phyloP scores from a whole-genome alignment of 2,888 invertebrate species.

The Xestia rhomboidea region DNA sequence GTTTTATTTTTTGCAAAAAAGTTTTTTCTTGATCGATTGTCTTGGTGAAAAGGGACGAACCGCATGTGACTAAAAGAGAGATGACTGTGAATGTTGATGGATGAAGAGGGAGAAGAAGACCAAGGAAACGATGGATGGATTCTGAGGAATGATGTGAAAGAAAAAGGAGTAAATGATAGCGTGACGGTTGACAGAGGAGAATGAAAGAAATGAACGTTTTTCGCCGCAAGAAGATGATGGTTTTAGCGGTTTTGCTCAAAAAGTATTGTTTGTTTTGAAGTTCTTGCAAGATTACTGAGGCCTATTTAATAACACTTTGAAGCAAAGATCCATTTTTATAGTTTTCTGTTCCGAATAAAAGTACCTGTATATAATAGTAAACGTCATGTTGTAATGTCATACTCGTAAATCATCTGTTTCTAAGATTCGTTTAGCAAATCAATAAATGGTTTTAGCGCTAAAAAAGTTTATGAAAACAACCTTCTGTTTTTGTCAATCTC shows the following conservation, averaged over 20 bases:
- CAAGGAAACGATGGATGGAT: no score
- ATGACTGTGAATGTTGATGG: no score
- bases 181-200: no score
- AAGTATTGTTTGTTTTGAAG: background rate
- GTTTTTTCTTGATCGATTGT: no score
- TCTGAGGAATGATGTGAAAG: no score
- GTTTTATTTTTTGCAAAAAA: no score
- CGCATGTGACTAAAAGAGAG: no score
- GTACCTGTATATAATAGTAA: background rate
- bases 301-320: background rate
- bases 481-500: background rate
- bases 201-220: no score
- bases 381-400: background rate
- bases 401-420: background rate
- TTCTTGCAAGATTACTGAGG: background rate
- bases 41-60: no score
- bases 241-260: background rate
- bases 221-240: no score
- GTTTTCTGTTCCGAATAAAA: background rate
- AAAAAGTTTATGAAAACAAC: background rate
- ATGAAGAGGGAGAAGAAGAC: no score
- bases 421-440: background rate
- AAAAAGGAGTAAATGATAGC: no score
- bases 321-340: background rate
- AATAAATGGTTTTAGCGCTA: background rate